Evolutionary conservation across 1,140 invertebrate species (phyloP), one percentile per base, ranked within the genome.

Genomic region (Scaptomyza graminum): DNA sequence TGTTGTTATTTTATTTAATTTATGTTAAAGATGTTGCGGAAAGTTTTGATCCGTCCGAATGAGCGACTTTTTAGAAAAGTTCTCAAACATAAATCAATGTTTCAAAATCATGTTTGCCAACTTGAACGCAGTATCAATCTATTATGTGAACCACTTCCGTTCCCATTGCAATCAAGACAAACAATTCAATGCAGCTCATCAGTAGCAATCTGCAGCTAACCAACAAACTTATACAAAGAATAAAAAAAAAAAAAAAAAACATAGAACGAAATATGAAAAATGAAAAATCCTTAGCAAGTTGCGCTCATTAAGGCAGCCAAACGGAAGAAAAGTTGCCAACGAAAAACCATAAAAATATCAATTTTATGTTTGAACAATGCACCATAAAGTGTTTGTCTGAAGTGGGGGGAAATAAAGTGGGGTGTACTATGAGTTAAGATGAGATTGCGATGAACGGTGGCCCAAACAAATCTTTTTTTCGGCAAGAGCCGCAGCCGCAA

Each of bases 301-400:
- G 31, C n/a, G 59, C 59, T 62, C 59, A 62, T 62, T 62, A 62
- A 62, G 59, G 46, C 46, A 51, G 31, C 46, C 47, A 62, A 51
- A 51, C 59, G 59, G 59, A 62, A 62, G 59, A 37, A 34, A 34
- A 60, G 57, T 43, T 51, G 46, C 59, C 59, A 62, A 34, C 59
- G 59, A 69, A 31, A 57, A 66, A 41, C 51, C 74, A 72, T 77
- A 77, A 77, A 77, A 77, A 76, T 77, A 77, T 77, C 75, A 77
- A 77, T 77, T 77, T 77, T 77, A 77, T 77, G 75, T 77, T 77
- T 77, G 74, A 77, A 77, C 75, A 77, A 77, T 77, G 75, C 75
- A 54, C 55, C 55, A 64, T 54, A 76, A 76, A 76, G 73, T 76
- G 73, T 41, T 9, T 51, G 59, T 57, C 59, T 34, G 46, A 16